Conservation (phyloP, 2,797 vertebrate species). For the Chaetodon trifasciatus region DNA sequence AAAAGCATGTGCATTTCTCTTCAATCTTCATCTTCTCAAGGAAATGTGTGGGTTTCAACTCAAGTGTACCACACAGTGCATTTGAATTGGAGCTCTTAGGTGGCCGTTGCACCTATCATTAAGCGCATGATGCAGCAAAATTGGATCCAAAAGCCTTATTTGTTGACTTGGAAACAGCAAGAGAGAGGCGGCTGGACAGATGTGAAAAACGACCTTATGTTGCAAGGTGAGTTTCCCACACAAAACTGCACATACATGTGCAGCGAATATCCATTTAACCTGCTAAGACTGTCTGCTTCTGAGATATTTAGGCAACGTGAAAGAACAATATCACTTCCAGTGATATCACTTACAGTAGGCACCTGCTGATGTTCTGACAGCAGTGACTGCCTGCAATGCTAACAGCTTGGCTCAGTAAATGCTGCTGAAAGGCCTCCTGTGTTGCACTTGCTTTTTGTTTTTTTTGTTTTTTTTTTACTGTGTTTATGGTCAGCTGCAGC, state of each 20-base stretch:
- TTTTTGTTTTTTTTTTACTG: no score
- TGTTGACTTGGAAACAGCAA: conserved; percentile 3
- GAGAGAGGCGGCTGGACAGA: background rate
- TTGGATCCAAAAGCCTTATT: background rate
- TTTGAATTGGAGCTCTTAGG: conserved; percentile 24
- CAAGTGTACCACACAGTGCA: background rate
- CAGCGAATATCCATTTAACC: background rate
- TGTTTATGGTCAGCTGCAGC: conserved; percentile 11
- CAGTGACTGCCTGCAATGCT: background rate
- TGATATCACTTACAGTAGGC: background rate
- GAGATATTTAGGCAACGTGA: background rate
- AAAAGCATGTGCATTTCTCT: conserved; percentile 1
- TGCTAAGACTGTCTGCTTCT: no score
- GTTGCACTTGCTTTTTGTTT: conserved; percentile 20
- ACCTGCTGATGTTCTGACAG: conserved; percentile 37
- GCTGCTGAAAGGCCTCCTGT: conserved; percentile 6
- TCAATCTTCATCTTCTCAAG: conserved; percentile 22
- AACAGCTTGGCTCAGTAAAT: conserved; percentile 20
- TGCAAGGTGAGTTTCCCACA: background rate
- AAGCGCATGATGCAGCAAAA: background rate
- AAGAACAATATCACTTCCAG: background rate
- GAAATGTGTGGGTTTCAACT: conserved; percentile 32
- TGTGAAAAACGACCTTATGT: background rate
- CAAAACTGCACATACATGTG: background rate
- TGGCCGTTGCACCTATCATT: conserved; percentile 8